phyloP scores from a whole-genome alignment of 2,888 invertebrate species.

The Lasius fuliginosus region DNA sequence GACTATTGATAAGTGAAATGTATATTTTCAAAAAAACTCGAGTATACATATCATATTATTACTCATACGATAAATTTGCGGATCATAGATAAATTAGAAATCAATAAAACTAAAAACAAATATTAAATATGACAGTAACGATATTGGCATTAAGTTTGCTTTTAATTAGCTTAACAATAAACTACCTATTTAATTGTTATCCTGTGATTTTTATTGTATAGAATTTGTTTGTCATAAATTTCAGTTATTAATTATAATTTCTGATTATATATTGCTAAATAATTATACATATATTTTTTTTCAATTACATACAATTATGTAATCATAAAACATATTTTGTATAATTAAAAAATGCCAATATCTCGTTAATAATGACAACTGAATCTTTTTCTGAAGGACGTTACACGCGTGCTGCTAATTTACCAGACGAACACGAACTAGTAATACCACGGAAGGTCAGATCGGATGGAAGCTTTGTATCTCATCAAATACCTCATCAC shows the following conservation, averaged over 20 bases:
- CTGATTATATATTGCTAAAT: neutral
- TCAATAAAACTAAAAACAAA: constrained; percentile 23
- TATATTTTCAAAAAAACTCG: neutral
- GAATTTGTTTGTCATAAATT: neutral
- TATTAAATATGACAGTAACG: neutral
- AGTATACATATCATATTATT: constrained; percentile 26
- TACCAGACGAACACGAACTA: constrained; percentile 79
- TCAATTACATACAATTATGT: neutral
- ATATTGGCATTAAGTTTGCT: neutral
- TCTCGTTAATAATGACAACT: neutral
- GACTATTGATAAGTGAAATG: constrained; percentile 20
- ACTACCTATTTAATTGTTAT: neutral
- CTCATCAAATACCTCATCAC: constrained; percentile 83
- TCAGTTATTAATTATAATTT: neutral
- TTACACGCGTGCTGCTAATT: constrained; percentile 60
- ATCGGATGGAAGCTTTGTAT: constrained; percentile 82
- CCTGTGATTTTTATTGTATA: neutral
- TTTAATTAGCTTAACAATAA: neutral
- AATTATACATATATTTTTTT: neutral
- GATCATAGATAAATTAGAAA: neutral
- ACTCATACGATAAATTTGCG: constrained; percentile 8
- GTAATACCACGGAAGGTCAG: constrained; percentile 84
- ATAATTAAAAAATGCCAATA: neutral
- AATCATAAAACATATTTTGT: neutral
- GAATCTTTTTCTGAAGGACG: constrained; percentile 57